A percentile compares a stretch with the other conserved stretches of the same genome.
These are phyloP conservation scores for Rhorus exstirpatorius DNA, from an alignment of 2,888 invertebrate species.

Conservation along the genomic window DNA sequence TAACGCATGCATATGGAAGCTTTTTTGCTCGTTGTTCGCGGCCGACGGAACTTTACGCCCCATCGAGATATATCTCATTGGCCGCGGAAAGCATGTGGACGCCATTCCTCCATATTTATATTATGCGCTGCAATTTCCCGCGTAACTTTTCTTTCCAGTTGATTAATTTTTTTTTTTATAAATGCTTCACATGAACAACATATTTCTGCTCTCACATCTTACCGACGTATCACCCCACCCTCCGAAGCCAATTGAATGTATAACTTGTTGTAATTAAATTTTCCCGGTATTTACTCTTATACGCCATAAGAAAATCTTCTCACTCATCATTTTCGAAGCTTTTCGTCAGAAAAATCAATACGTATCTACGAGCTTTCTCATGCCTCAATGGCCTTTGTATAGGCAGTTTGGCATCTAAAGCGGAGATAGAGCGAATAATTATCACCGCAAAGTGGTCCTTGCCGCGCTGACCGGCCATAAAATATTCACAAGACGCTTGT, in stretches of 20 bases:
- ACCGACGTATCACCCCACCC: neutral
- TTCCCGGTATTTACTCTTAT: neutral
- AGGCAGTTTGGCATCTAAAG: constrained; percentile 14
- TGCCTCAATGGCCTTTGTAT: constrained; percentile 26
- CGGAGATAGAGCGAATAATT: constrained; percentile 68
- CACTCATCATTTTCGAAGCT: constrained; percentile 2
- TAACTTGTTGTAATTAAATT: neutral
- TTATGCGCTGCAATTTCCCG: constrained; percentile 7
- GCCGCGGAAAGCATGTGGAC: neutral
- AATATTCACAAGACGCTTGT: constrained; percentile 59
- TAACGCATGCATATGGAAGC: constrained; percentile 22
- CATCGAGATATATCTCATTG: constrained; percentile 38
- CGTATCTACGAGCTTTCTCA: constrained; percentile 16
- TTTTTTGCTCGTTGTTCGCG: constrained; percentile 25
- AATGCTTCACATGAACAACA: neutral
- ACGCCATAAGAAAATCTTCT: constrained; percentile 24
- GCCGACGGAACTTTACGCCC: constrained; percentile 63
- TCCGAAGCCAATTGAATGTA: constrained; percentile 2
- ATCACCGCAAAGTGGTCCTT: constrained; percentile 63
- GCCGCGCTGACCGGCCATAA: constrained; percentile 54
- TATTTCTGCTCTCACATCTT: constrained; percentile 11
- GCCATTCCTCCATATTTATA: constrained; percentile 50
- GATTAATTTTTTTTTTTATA: constrained; percentile 8
- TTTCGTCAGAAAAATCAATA: constrained; percentile 28
- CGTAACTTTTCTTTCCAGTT: constrained; percentile 33